Conservation (phyloP, 2,113 vertebrate species). For the Equus przewalskii region DNA sequence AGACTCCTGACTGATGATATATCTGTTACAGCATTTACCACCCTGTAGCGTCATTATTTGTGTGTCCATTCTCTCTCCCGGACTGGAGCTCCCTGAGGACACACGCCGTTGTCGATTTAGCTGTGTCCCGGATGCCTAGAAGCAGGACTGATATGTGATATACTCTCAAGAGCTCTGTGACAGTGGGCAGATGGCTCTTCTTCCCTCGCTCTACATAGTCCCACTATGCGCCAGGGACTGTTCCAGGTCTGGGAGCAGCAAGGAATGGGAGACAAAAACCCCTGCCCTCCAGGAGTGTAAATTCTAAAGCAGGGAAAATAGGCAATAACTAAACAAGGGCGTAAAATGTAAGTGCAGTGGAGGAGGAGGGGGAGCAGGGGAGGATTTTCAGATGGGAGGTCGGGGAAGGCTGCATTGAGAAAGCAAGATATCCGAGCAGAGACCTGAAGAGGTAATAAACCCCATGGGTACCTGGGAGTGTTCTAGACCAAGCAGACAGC, state of each 20-base stretch:
- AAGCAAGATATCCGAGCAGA: not conserved
- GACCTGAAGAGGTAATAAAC: not conserved
- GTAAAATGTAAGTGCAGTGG: not conserved
- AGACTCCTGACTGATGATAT: not conserved
- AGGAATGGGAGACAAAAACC: not conserved
- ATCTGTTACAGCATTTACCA: not conserved
- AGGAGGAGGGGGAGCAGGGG: too few relatives aligned
- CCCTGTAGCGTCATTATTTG: rapidly evolving
- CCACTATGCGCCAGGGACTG: not conserved
- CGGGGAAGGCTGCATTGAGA: not conserved
- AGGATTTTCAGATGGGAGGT: not conserved
- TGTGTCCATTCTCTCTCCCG: not conserved
- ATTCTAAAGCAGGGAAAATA: not conserved
- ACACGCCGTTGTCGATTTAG: not conserved
- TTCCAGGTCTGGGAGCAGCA: not conserved
- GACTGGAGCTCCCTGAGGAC: not conserved
- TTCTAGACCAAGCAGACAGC: not conserved
- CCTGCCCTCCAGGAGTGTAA: not conserved
- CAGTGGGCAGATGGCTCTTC: not conserved
- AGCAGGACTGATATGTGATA: not conserved
- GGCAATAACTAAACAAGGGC: not conserved
- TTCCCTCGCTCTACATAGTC: not conserved
- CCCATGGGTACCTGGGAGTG: not conserved
- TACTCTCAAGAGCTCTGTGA: not conserved
- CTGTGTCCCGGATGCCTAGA: not conserved